Percentiles rank a stretch among this genome's conserved stretches.
Conservation (phyloP, 2,888 invertebrate species). For the Hartigia nigra region DNA sequence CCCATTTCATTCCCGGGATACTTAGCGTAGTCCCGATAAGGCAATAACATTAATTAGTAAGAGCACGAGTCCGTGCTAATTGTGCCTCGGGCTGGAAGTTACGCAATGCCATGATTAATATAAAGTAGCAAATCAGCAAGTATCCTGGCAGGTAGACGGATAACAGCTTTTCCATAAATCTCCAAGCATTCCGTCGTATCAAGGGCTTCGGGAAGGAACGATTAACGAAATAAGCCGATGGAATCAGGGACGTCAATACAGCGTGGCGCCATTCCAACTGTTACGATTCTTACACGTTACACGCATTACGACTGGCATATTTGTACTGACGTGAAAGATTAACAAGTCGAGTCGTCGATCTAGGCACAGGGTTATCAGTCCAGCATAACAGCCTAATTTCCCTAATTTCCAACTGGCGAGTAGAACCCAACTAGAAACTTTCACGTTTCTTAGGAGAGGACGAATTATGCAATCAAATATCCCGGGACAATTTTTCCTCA, state of each 20-base stretch:
- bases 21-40: not conserved
- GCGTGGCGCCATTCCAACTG: not conserved
- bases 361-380: conserved; percentile 20
- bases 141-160: not conserved
- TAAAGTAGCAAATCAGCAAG: not conserved
- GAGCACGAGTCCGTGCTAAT: not conserved
- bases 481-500: not conserved
- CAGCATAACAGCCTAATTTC: conserved; percentile 20
- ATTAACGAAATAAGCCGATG: not conserved
- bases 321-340: not conserved
- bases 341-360: conserved; percentile 3
- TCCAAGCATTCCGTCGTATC: conserved; percentile 1
- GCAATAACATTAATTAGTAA: not conserved
- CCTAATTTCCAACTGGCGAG: conserved; percentile 13
- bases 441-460: not conserved
- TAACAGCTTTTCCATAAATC: conserved; percentile 2
- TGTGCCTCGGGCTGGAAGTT: not conserved
- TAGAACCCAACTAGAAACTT: not conserved
- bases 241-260: not conserved
- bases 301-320: not conserved
- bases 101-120: not conserved
- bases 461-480: not conserved
- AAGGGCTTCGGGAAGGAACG: conserved; percentile 3
- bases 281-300: not conserved
- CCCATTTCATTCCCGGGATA: not conserved